Evolutionary conservation across 1,140 invertebrate species (phyloP), one percentile per base, ranked within the genome.

Genomic region (Hyphantria cunea): DNA sequence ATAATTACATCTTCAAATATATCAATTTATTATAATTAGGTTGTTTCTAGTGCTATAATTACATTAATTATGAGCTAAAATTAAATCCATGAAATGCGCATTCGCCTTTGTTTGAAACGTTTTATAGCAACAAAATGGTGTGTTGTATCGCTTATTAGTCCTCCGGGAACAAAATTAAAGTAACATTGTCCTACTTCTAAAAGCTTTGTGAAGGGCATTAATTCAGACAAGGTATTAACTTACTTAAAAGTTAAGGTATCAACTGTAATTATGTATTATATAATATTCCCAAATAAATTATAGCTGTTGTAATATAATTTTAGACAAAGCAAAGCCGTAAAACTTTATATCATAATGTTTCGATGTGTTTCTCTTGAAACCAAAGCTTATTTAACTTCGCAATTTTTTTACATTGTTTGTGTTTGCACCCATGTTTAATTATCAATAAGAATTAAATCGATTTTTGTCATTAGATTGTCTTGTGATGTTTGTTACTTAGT

Each of bases 221-320:
- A 37, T 48, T 58, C 14, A 58, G 55, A 39, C 53, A 31, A 33
- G 45, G 55, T 58, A 58, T 49, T 49, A 58, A 37, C 55, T 58
- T 58, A 49, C 55, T 48, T 58, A 58, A 58, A 58, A 37, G 54
- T 56, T 58, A 31, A 55, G 42, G 53, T 55, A 55, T 31, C 31
- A 33, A 49, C 44, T 25, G 45, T 48, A 49, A 58, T 58, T 58
- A 58, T 39, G 55, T 48, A 39, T 37, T 48, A 37, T 58, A 25
- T 45, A 48, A 49, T 49, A 39, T 15, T 33, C 25, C 15, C 15
- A 15, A 48, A 49, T 39, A 58, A 48, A 58, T 58, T 49, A 58
- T 58, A 31, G 45, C 39, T 9, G 34, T 15, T 44, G 6, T 12
- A 44, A 42, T 10, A 44, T 44, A 42, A 17, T 39, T n/a, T 32